A percentile compares a stretch with the other conserved stretches of the same genome.
These are phyloP conservation scores for Galemys pyrenaicus DNA, from an alignment of 2,113 vertebrate genomes.

Conservation along the genomic window DNA sequence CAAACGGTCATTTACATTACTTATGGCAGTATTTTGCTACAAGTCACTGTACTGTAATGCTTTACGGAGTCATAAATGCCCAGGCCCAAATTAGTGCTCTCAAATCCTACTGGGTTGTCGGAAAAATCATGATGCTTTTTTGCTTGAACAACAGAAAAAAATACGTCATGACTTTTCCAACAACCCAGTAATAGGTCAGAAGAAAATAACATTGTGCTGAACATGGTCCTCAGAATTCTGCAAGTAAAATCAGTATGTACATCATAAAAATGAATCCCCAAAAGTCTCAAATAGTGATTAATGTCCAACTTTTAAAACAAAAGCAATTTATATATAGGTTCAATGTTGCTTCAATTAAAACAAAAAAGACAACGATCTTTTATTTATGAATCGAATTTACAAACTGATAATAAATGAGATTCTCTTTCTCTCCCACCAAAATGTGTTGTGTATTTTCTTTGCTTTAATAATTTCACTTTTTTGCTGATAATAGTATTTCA, in stretches of 20 bases:
- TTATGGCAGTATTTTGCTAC: constrained; percentile 13
- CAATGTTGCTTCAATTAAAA: too few species aligned
- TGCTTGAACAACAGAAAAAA: too few species aligned
- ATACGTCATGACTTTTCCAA: too few species aligned
- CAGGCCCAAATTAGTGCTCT: constrained; percentile 18
- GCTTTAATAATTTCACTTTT: neutral
- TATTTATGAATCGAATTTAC: constrained; percentile 49
- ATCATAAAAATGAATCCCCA: constrained; percentile 55
- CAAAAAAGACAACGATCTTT: neutral
- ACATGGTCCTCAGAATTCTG: constrained; percentile 34
- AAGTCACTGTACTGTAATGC: constrained; percentile 6
- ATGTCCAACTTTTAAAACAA: constrained; percentile 23
- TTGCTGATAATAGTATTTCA: neutral
- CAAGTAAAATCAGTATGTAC: constrained; percentile 8
- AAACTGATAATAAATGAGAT: neutral
- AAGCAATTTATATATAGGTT: neutral
- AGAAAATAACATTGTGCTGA: constrained; percentile 27
- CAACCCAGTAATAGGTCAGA: neutral
- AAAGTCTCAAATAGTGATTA: constrained; percentile 44
- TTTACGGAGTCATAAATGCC: constrained; percentile 28
- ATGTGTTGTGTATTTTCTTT: neutral
- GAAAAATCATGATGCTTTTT: too few species aligned
- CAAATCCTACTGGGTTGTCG: neutral
- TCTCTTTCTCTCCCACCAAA: neutral
- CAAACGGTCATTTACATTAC: constrained; percentile 2